Conservation (phyloP, 2,888 invertebrate genomes). For the Drosophila antonietae region DNA sequence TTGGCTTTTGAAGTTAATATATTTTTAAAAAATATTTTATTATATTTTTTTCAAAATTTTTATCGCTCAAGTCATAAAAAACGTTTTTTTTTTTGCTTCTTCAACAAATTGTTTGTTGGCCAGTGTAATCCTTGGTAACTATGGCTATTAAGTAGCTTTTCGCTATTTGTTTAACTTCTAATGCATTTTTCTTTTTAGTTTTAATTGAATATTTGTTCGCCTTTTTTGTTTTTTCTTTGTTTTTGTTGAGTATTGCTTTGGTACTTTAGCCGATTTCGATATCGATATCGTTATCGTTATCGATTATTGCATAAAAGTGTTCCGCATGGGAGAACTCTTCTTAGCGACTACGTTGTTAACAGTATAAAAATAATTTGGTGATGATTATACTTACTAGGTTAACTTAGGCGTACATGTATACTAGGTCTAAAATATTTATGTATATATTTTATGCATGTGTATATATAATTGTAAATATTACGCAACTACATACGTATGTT, state of each 20-base stretch:
- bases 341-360: slow-evolving; percentile 46
- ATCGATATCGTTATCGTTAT: slow-evolving; percentile 44
- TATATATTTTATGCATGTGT: slow-evolving; percentile 42
- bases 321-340: slow-evolving; percentile 28
- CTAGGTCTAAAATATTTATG: slow-evolving; percentile 44
- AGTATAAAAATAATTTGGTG: slow-evolving; percentile 78
- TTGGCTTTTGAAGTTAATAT: not conserved
- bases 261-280: slow-evolving; percentile 84
- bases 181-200: slow-evolving; percentile 20
- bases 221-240: slow-evolving; percentile 27
- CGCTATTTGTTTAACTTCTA: not conserved
- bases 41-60: too few relatives aligned
- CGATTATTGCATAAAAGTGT: slow-evolving; percentile 40
- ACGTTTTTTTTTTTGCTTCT: not conserved
- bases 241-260: slow-evolving; percentile 84
- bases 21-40: too few relatives aligned
- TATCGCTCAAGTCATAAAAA: not conserved
- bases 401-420: slow-evolving; percentile 63
- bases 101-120: not conserved
- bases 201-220: slow-evolving; percentile 56
- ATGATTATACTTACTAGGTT: slow-evolving; percentile 72
- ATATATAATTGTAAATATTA: slow-evolving; percentile 67
- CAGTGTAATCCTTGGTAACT: slow-evolving; percentile 51
- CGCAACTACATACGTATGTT: slow-evolving; percentile 75
- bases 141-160: slow-evolving; percentile 58